phyloP scores from a whole-genome alignment of 2,113 vertebrate species.

The Myotis brandtii region DNA sequence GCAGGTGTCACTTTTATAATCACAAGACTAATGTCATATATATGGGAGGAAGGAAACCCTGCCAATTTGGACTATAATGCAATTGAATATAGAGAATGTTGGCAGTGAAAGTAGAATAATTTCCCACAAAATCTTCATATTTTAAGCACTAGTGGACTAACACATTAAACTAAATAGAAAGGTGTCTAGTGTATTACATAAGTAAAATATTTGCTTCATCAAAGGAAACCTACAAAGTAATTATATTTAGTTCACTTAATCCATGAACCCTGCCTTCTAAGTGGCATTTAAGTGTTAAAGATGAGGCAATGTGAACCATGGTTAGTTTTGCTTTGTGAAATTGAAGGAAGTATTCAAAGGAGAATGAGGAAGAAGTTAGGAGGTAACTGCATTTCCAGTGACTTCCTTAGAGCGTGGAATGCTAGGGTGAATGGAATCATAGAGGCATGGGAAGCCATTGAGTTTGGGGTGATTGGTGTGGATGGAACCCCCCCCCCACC shows the following conservation, averaged over 20 bases:
- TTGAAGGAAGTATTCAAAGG: background rate
- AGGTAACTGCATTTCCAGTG: background rate
- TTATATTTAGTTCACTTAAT: slow-evolving; percentile 44
- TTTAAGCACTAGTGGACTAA: slow-evolving; percentile 32
- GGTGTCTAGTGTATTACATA: background rate
- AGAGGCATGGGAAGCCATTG: background rate
- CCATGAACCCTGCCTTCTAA: background rate
- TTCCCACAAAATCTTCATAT: background rate
- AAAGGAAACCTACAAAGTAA: background rate
- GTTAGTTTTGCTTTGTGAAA: slow-evolving; percentile 4
- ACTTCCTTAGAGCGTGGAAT: background rate
- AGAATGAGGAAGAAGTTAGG: background rate
- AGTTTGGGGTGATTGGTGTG: background rate
- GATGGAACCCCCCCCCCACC: too few relatives aligned
- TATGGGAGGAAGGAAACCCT: background rate
- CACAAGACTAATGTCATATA: background rate
- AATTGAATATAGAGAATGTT: background rate
- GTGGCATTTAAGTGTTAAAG: background rate
- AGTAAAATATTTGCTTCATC: slow-evolving; percentile 1
- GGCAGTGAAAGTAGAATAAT: slow-evolving; percentile 1
- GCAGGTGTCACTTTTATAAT: background rate
- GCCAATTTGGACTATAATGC: background rate
- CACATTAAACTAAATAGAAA: background rate
- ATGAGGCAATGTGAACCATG: background rate
- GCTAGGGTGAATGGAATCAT: background rate